Base-by-base conservation (phyloP, 1,140 invertebrate genomes). In the Oncopodura yosiiana region DNA sequence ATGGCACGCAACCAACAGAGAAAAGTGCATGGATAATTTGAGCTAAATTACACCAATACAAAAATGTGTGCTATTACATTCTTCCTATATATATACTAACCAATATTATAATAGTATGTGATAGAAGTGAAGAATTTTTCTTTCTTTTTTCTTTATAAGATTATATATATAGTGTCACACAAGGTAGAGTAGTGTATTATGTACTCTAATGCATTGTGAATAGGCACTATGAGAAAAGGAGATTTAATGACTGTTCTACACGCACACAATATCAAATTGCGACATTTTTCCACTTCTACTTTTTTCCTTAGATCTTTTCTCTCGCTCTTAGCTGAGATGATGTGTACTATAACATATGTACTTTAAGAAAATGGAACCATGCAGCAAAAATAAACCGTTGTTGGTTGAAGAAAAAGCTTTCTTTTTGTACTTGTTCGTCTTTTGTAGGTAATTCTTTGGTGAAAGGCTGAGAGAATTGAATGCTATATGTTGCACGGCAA, bases 201-300 rank as follows among this genome's bases (percentile, higher is more conserved):
- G n/a, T n/a, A n/a, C n/a, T n/a, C n/a, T n/a, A n/a, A n/a, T n/a
- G n/a, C n/a, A n/a, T n/a, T n/a, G n/a, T n/a, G n/a, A n/a, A n/a
- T n/a, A n/a, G n/a, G n/a, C n/a, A n/a, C n/a, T n/a, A 26, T 14
- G 43, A 16, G 38, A 60, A 62, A 58, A 43, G 49, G 42, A 39
- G 43, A 59, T 59, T 62, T 61, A 61, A 60, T 51, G 56, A 49
- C 53, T 26, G 23, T 54, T 54, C 42, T 42, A 49, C 62, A 61
- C 62, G 56, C 60, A 61, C 62, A 53, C 60, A 59, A 59, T 61
- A 52, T 58, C 41, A 52, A 56, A 56, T 59, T 58, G 55, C 60
- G 36, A 50, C 55, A 53, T 56, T 58, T 57, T 61, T 49, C 50
- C 43, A 50, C 56, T 43, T 56, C 48, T 24, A 52, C 42, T 49